Percentiles rank a stretch among this genome's conserved stretches.
phyloP scores from a whole-genome alignment of 2,888 invertebrate species.

The Morpho deidamia region DNA sequence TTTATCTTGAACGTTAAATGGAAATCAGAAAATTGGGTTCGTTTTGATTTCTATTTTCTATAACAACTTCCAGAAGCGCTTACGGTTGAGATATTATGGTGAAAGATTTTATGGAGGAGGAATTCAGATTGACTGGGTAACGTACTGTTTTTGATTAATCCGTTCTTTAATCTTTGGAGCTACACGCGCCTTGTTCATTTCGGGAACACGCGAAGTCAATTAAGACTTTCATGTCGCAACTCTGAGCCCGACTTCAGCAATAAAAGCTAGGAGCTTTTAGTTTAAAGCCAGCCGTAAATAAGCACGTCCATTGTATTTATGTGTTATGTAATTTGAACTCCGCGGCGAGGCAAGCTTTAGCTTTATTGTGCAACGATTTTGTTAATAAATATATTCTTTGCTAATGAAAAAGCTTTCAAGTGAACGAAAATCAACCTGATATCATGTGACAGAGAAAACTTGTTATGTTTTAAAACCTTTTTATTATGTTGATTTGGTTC shows the following conservation, averaged over 20 bases:
- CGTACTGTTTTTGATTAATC: too few species aligned
- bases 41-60: too few species aligned
- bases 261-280: conserved; percentile 44
- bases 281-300: conserved; percentile 52
- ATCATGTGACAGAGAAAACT: neutral
- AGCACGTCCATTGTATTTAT: conserved; percentile 54
- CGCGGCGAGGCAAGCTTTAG: conserved; percentile 32
- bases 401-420: conserved; percentile 16
- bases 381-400: conserved; percentile 15
- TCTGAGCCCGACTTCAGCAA: conserved; percentile 28
- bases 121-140: too few species aligned
- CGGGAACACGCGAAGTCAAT: too few species aligned
- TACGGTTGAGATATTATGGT: too few species aligned
- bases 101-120: too few species aligned
- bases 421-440: neutral
- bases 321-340: conserved; percentile 53
- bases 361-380: conserved; percentile 29
- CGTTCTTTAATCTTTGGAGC: too few species aligned
- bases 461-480: neutral
- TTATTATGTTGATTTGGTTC: too few species aligned
- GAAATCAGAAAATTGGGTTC: too few species aligned
- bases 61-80: too few species aligned
- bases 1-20: too few species aligned
- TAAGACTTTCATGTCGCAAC: neutral
- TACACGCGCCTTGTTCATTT: too few species aligned